Evolutionary conservation across 2,113 vertebrate genomes (phyloP), one percentile per base, ranked within the genome.

Genomic region (Takifugu flavidus): DNA sequence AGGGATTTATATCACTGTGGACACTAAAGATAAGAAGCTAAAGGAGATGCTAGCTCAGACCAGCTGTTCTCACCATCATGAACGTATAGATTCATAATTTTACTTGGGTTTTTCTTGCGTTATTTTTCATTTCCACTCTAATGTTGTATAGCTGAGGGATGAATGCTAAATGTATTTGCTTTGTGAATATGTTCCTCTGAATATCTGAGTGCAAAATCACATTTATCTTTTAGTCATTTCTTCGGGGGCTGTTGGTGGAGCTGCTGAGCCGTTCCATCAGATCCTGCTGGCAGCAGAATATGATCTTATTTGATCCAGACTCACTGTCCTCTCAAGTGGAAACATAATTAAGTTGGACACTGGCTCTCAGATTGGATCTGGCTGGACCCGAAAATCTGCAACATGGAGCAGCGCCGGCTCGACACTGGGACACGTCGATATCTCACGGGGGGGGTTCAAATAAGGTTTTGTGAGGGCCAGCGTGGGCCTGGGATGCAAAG

Each of bases 311-410:
- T 63, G 70, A 77, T 55, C 56, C 43, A 13, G 45, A 49, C 62
- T 70, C 76, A 50, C 59, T 47, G 65, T 52, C 62, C 62, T 67
- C 64, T 78, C 69, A 67, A 65, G 72, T 70, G 56, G 62, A 77
- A 75, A 72, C 49, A 6, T 53, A 67, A 82, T 76, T 56, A 64
- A 72, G 53, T 49, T 57, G 29, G 57, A 65, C 42, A 50, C n/a
- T 67, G 52, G 4, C 67, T n/a, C 52, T 54, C 47, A 67, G 56
- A 75, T 69, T 65, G 63, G 43, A 57, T 73, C 68, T 2, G 62
- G 25, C 50, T 61, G 59, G 61, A 68, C 66, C 13, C 31, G 59
- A 70, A 62, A 44, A 28, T 70, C 56, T 13, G 70, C 31, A 68
- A 29, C 13, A 28, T 53, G 51, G 58, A 74, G 54, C 42, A 12